A percentile compares a stretch with the other conserved stretches of the same genome.
phyloP scores from a whole-genome alignment of 2,113 vertebrate species.

The Stigmatopora nigra region DNA sequence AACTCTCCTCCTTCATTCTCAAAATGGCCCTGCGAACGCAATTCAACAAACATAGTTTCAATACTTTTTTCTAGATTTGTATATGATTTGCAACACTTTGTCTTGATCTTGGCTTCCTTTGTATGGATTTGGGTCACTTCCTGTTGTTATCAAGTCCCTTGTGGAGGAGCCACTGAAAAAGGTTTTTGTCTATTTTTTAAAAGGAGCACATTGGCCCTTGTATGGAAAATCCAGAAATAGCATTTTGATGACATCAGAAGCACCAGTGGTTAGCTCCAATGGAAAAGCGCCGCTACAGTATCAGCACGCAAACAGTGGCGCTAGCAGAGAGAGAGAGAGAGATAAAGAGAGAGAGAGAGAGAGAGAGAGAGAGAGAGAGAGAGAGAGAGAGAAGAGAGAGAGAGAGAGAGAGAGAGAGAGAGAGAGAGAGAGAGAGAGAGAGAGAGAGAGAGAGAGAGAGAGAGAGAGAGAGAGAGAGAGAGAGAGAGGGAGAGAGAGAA shows the following conservation, averaged over 20 bases:
- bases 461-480: neutral
- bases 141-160: too few relatives aligned
- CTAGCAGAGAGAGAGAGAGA: neutral
- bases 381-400: neutral
- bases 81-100: too few relatives aligned
- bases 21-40: conserved; percentile 29
- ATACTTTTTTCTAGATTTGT: too few relatives aligned
- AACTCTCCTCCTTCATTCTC: conserved; percentile 94
- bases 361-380: neutral
- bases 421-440: neutral
- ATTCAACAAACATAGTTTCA: too few relatives aligned
- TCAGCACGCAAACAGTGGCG: conserved; percentile 6
- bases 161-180: neutral
- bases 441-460: neutral
- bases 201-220: conserved; percentile 36
- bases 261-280: conserved; percentile 17
- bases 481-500: neutral
- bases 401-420: conserved; percentile 1
- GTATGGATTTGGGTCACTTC: too few relatives aligned
- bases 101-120: too few relatives aligned
- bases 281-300: neutral
- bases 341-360: neutral
- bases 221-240: conserved; percentile 51
- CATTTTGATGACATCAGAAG: conserved; percentile 40
- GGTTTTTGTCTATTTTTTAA: conserved; percentile 21